Base-by-base conservation (phyloP, 2,888 invertebrate species). In the Phyto melanocephala region DNA sequence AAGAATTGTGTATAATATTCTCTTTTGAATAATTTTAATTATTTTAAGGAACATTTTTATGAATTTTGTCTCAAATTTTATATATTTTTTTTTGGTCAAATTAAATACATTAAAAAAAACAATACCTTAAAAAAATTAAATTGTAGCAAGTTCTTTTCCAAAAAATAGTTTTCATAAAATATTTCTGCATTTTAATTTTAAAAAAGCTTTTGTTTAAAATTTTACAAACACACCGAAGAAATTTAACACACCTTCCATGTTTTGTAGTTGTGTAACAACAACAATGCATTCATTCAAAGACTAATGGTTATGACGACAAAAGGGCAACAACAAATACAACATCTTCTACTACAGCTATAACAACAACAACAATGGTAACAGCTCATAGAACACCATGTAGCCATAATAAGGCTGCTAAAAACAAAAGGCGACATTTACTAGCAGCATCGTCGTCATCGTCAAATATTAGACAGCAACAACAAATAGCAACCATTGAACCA, bases 371-470 rank as follows among this genome's bases (percentile, higher is more conserved):
- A 77, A 63, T 70, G 62, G 67, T 56, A 80, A 76, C 79, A 80
- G 42, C 70, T 54, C 62, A 70, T 60, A 77, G 68, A 79, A 72
- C 42, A 79, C 60, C 67, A 72, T 56, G 50, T 68, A 63, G 35
- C 74, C 54, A 58, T 81, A 81, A 75, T 75, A 78, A 82, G 78
- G 70, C 70, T 78, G 81, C 45, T 60, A 35, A 65, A 56, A 72
- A 72, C 40, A 68, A 65, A 58, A 78, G 70, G 75, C 79, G 78
- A 82, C 81, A 82, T 82, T 82, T 82, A 79, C 65, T 75, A 37
- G 47, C 68, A 54, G 58, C 79, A 67, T 37, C 58, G 54, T 37
- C 65, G 63, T 37, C 65, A 50, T 4, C 24, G 70, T 70, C 63
- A 75, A 77, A 68, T 65, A 65, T 45, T 71, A 80, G 58, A 70